Evolutionary conservation across 2,888 invertebrate genomes (phyloP).

Genomic region (Noctua fimbriata): DNA sequence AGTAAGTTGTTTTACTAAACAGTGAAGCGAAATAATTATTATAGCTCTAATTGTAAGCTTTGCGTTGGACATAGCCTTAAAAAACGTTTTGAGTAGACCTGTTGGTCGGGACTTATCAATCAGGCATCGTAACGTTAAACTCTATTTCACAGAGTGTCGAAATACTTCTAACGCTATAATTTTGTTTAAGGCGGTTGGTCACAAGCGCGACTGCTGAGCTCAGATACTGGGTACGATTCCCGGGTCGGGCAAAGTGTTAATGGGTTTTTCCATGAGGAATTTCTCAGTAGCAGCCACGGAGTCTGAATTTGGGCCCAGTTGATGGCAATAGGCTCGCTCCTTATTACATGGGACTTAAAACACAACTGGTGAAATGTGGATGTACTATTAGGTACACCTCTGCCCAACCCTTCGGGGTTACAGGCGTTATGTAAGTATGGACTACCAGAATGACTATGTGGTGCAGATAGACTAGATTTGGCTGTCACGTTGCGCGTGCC

Average conservation of each 20-base stretch:
- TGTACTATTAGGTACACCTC: too few species aligned
- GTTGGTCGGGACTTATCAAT: neutral
- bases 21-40: neutral
- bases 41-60: neutral
- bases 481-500: neutral
- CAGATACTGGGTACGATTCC: too few species aligned
- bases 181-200: neutral
- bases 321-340: too few species aligned
- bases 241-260: too few species aligned
- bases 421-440: neutral
- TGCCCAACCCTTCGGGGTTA: neutral
- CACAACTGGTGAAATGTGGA: too few species aligned
- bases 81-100: neutral
- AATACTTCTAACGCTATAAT: neutral
- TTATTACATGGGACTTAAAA: neutral
- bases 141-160: neutral
- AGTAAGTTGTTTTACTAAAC: neutral
- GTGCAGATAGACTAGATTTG: constrained; percentile 5
- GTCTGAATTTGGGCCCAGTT: too few species aligned
- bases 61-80: neutral
- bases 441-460: neutral
- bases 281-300: too few species aligned
- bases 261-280: too few species aligned
- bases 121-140: too few species aligned
- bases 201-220: too few species aligned